phyloP scores from a whole-genome alignment of 2,888 invertebrate genomes.

The Amiota mariae region DNA sequence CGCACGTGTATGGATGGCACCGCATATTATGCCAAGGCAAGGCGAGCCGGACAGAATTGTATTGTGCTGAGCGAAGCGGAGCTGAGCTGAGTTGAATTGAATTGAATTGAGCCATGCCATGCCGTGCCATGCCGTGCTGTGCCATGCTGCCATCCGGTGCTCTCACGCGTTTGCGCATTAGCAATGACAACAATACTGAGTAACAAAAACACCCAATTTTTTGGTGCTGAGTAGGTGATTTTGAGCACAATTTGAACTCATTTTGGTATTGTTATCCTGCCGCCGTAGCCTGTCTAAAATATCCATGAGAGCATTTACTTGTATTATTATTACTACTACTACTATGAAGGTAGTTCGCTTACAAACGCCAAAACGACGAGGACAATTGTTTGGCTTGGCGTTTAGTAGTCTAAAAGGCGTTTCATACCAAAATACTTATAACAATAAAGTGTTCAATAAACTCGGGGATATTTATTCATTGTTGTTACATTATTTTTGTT shows the following conservation, averaged over 20 bases:
- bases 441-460: constrained; percentile 54
- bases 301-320: neutral
- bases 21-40: neutral
- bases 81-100: too few species aligned
- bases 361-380: too few species aligned
- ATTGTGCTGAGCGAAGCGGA: too few species aligned
- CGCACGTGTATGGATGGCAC: neutral
- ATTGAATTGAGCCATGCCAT: neutral
- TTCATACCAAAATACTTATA: constrained; percentile 40
- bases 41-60: neutral
- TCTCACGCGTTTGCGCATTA: neutral
- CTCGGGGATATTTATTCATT: constrained; percentile 55
- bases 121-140: neutral
- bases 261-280: neutral
- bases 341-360: neutral
- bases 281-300: neutral
- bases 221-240: too few species aligned
- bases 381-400: neutral
- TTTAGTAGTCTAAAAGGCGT: constrained; percentile 15
- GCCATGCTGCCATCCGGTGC: neutral
- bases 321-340: too few species aligned
- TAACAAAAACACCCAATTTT: too few species aligned
- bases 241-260: too few species aligned
- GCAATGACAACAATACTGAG: too few species aligned
- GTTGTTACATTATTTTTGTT: constrained; percentile 35